A percentile compares a stretch with the other conserved stretches of the same genome.
These are phyloP conservation scores for Pipa parva DNA, from an alignment of 2,113 vertebrate species.

Conservation along the genomic window DNA sequence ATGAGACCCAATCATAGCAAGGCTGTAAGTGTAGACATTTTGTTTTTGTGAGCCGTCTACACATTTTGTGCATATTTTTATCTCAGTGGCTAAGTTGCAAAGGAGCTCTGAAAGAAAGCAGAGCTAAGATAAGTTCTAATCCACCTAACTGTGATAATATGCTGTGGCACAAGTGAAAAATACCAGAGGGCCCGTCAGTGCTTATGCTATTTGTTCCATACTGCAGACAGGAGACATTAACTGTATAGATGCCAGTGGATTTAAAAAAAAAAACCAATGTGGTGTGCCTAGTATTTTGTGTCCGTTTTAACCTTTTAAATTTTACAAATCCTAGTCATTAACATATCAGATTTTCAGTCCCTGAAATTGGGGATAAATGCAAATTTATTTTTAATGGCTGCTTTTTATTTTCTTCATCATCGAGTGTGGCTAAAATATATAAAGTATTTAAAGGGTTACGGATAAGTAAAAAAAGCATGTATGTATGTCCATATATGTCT, in stretches of 20 bases:
- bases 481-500: too few relatives aligned
- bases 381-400: too few relatives aligned
- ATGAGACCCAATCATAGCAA: too few relatives aligned
- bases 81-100: constrained; percentile 70
- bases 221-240: constrained; percentile 41
- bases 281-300: too few relatives aligned
- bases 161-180: constrained; percentile 77
- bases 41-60: constrained; percentile 48
- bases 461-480: not conserved
- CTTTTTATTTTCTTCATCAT: too few relatives aligned
- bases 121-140: constrained; percentile 79
- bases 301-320: too few relatives aligned
- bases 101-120: constrained; percentile 77
- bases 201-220: constrained; percentile 45
- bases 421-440: too few relatives aligned
- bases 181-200: constrained; percentile 64
- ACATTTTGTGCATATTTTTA: constrained; percentile 69
- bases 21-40: not conserved
- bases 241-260: not conserved
- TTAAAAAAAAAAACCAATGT: too few relatives aligned
- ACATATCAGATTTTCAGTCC: too few relatives aligned
- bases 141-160: constrained; percentile 82
- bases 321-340: too few relatives aligned
- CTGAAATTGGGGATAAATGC: too few relatives aligned
- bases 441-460: not conserved